Percentiles rank a stretch among this genome's conserved stretches.
phyloP scores from a whole-genome alignment of 1,140 invertebrate genomes.

The Dendroctonus valens region DNA sequence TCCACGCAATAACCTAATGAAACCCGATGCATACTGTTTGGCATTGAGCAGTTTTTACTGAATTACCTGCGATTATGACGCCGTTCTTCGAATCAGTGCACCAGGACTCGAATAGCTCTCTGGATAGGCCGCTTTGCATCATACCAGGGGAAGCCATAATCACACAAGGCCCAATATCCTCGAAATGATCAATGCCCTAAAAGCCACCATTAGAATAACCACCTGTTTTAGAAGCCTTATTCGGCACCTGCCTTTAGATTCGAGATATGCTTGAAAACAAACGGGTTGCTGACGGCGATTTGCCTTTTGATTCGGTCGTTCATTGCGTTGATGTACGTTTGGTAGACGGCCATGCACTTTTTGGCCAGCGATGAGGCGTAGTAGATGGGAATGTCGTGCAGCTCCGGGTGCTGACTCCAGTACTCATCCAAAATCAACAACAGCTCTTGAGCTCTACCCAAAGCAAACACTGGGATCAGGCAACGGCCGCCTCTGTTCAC shows the following conservation, averaged over 20 bases:
- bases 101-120: slow-evolving; percentile 98
- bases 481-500: slow-evolving; percentile 94
- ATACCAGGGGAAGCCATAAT: slow-evolving; percentile 99
- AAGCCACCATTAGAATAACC: too few relatives aligned
- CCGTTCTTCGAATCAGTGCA: slow-evolving; percentile 98
- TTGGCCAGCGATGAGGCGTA: slow-evolving; percentile 98
- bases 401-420: slow-evolving; percentile 96
- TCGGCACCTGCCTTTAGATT: slow-evolving; percentile 80
- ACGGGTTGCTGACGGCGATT: slow-evolving; percentile 98
- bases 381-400: slow-evolving; percentile 99
- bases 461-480: slow-evolving; percentile 97
- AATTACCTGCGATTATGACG: slow-evolving; percentile 88
- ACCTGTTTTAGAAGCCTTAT: too few relatives aligned
- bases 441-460: slow-evolving; percentile 96
- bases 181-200: slow-evolving; percentile 98
- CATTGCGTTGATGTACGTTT: slow-evolving; percentile 99
- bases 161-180: slow-evolving; percentile 98
- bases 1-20: slow-evolving; percentile 92
- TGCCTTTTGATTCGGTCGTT: slow-evolving; percentile 95
- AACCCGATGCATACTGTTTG: not conserved
- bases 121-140: slow-evolving; percentile 98
- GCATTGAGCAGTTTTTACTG: too few relatives aligned
- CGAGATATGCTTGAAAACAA: slow-evolving; percentile 98
- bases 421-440: slow-evolving; percentile 97
- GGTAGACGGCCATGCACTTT: slow-evolving; percentile 99